Conservation (phyloP, 2,888 invertebrate genomes). For the Callimorpha dominula region DNA sequence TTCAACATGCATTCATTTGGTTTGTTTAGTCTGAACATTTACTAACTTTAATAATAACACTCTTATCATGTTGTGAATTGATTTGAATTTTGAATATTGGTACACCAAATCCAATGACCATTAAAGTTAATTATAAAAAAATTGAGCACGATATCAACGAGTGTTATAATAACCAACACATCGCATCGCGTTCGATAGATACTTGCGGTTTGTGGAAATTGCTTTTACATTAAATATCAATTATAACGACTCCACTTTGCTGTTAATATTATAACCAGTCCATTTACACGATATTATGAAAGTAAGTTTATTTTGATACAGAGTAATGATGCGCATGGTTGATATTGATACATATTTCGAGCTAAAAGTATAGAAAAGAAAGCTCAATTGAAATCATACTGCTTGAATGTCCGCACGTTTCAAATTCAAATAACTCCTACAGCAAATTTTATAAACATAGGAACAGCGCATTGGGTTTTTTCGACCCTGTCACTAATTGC, state of each 20-base stretch:
- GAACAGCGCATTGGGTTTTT: too few relatives aligned
- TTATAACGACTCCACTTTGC: slow-evolving; percentile 11
- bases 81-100: background rate
- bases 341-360: too few relatives aligned
- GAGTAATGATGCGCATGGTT: background rate
- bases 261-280: slow-evolving; percentile 1
- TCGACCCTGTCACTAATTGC: too few relatives aligned
- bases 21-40: slow-evolving; percentile 1
- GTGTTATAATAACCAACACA: background rate
- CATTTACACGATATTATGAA: background rate
- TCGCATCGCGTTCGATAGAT: background rate
- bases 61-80: background rate
- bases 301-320: background rate
- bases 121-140: background rate
- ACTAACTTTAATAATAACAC: background rate
- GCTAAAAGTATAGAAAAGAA: too few relatives aligned
- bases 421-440: too few relatives aligned
- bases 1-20: background rate
- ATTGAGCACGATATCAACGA: background rate
- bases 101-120: background rate
- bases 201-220: slow-evolving; percentile 8
- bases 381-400: too few relatives aligned
- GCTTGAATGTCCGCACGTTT: too few relatives aligned
- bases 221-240: slow-evolving; percentile 13
- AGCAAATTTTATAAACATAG: too few relatives aligned